Evolutionary conservation across 2,797 vertebrate species (phyloP), one percentile per base, ranked within the genome.

Genomic region (Tauraco hartlaubi): DNA sequence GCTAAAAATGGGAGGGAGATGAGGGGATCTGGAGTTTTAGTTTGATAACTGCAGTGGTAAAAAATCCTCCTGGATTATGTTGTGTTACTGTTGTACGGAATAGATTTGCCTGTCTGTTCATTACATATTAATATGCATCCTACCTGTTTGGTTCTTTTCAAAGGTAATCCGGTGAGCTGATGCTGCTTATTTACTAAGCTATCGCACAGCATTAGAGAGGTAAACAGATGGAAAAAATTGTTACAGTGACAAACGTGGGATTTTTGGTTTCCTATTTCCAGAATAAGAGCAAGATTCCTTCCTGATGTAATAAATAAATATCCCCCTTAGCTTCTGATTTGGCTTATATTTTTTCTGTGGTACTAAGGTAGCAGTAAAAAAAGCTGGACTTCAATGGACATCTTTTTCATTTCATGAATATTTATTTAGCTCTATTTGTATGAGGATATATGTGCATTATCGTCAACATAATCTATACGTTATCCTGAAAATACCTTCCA

Each of bases 131-230:
- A 58, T 37, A 55, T 20, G n/a, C 64, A 12, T 59, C 88, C 87
- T 82, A 91, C 93, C 68, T 81, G 63, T 16, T 66, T 85, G 68
- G 48, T 23, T 74, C 55, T 54, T 88, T 94, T 44, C n/a, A 29
- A 89, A 94, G 88, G 62, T 59, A 52, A 49, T 74, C 71, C 6
- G 10, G 52, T 16, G 23, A 94, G 44, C 82, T 81, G 82, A 17
- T 46, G 62, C 26, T 75, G 11, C 18, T 73, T 52, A 48, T 49
- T 83, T 55, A 79, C 62, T 84, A 68, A 85, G 46, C 51, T 85
- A 77, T 54, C 61, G 81, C 82, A 90, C n/a, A 49, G 61, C 35
- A 84, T 35, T 78, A 88, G 71, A 94, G 92, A 62, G 90, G 88
- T 83, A 91, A 95, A 83, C 26, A 77, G 46, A 92, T 13, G 7